A percentile compares a stretch with the other conserved stretches of the same genome.
Conservation (phyloP, 1,140 invertebrate species). For the Hylyphantes graminicola region DNA sequence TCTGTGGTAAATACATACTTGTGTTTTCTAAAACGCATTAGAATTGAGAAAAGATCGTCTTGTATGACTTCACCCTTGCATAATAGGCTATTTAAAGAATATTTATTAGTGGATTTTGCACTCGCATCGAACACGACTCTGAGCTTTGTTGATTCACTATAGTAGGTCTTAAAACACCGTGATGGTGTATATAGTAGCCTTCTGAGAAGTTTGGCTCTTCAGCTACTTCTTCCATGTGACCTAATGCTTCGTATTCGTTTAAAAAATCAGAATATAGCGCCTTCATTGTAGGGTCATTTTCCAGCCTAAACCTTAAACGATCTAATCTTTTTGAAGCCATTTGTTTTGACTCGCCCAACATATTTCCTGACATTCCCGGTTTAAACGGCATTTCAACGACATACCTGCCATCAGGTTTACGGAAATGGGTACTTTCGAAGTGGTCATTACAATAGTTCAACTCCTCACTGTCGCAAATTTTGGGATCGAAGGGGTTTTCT, state of each 20-base stretch:
- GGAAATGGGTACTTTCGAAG: neutral
- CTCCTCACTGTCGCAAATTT: neutral
- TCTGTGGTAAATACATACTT: slow-evolving; percentile 60
- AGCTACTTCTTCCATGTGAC: neutral
- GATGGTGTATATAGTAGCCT: slow-evolving; percentile 23
- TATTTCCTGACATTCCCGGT: neutral
- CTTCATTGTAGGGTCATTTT: neutral
- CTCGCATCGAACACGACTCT: slow-evolving; percentile 7
- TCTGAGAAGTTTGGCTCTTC: neutral
- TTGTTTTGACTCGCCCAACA: neutral
- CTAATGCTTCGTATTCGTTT: neutral
- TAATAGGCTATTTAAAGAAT: slow-evolving; percentile 11
- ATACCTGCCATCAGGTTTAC: neutral
- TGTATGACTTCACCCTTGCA: neutral
- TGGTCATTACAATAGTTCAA: slow-evolving; percentile 3
- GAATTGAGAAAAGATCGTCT: slow-evolving; percentile 16
- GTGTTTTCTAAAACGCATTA: slow-evolving; percentile 52
- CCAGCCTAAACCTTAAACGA: neutral
- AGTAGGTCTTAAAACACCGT: neutral
- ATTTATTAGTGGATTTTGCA: neutral
- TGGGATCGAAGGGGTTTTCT: neutral
- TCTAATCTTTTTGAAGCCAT: slow-evolving; percentile 12
- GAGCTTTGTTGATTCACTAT: slow-evolving; percentile 4
- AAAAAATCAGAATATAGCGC: neutral
- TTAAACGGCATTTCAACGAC: neutral